Percentiles rank a stretch among this genome's conserved stretches.
phyloP scores from a whole-genome alignment of 2,888 invertebrate species.

The Platypus cylindrus region DNA sequence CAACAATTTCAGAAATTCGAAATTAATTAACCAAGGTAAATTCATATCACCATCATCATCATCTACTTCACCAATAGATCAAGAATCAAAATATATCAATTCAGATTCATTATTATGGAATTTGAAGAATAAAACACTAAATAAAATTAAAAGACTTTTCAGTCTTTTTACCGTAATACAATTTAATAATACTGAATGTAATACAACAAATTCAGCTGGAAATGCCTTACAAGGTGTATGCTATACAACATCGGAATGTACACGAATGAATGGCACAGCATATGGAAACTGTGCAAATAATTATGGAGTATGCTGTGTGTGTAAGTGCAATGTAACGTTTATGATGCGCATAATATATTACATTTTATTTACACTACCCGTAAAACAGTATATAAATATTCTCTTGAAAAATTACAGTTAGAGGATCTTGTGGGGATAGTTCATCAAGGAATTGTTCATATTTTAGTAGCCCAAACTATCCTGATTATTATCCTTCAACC shows the following conservation, averaged over 20 bases:
- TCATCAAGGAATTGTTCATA: slow-evolving; percentile 51
- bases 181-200: slow-evolving; percentile 53
- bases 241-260: slow-evolving; percentile 54
- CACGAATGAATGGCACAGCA: slow-evolving; percentile 44
- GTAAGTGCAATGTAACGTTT: too few species aligned
- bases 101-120: slow-evolving; percentile 13
- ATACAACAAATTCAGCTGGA: slow-evolving; percentile 38
- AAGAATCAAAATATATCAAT: slow-evolving; percentile 20
- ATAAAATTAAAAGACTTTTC: slow-evolving; percentile 39
- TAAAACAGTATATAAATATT: neutral
- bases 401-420: slow-evolving; percentile 37
- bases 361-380: neutral
- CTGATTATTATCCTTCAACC: slow-evolving; percentile 35
- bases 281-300: slow-evolving; percentile 61
- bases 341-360: neutral
- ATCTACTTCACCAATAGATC: slow-evolving; percentile 7
- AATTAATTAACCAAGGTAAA: neutral
- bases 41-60: slow-evolving; percentile 1
- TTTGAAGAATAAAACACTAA: slow-evolving; percentile 28
- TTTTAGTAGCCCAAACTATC: slow-evolving; percentile 61
- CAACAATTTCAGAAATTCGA: too few species aligned
- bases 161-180: slow-evolving; percentile 59
- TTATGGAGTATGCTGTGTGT: slow-evolving; percentile 61
- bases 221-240: slow-evolving; percentile 60
- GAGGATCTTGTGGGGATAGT: slow-evolving; percentile 51